Base-by-base conservation (phyloP, 2,113 vertebrate species). In the Carassius gibelio region DNA sequence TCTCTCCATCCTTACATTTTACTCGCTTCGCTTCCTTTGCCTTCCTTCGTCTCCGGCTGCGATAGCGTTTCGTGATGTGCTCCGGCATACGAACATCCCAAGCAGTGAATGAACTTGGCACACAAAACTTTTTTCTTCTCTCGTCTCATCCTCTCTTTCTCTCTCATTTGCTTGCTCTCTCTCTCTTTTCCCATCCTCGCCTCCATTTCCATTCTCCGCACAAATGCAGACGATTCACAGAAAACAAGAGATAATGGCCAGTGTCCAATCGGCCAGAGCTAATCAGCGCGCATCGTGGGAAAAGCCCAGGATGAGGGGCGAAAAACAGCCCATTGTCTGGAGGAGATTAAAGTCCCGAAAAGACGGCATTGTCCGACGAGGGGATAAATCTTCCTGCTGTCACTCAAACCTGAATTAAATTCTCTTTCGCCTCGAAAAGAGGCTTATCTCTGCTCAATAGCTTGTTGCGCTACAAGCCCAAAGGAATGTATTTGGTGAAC, bases 371-470 rank as follows among this genome's bases (percentile, higher is more conserved):
- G 98, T 99, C 96, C 96, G 87, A 90, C 86, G 91, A 93, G 95
- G 95, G 97, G 97, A 98, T 98, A 98, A 99, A 97, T 98, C 98
- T 97, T 96, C 96, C 95, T 94, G 97, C 98, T 98, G 98, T 99
- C 98, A 99, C 96, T 99, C 98, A 99, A 95, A 94, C 92, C 95
- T 96, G 97, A 97, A 97, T 99, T 97, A 97, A 99, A 97, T 97
- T 96, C 97, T 95, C 95, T 94, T 95, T 95, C 94, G 91, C 96
- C 97, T 96, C 96, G 96, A 97, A 98, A 94, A 98, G 97, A 97
- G 97, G 98, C 97, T 99, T 99, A 99, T 99, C 98, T 97, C 94
- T 94, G 87, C 95, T 97, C 97, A 99, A 99, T 97, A 96, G 98
- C 95, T 96, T 94, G 96, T 97, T 97, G 92, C 95, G 92, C 96